These are phyloP conservation scores for Rhopilema esculentum DNA, from an alignment of 30 jellyfish, hydroid and myxozoan genomes.

Conservation along the genomic window DNA sequence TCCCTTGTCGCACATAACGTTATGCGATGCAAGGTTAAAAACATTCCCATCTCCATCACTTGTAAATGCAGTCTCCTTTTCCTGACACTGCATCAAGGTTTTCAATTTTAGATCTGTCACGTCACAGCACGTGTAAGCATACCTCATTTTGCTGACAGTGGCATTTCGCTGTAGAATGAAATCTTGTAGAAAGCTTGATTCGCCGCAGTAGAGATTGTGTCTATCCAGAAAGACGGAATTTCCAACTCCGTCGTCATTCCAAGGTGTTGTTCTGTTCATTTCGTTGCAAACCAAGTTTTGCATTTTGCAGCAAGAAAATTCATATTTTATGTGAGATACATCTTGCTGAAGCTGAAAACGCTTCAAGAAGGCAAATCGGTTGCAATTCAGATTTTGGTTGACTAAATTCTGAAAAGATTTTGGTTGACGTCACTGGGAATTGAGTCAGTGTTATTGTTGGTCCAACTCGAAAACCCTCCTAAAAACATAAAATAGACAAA, in stretches of 20 bases:
- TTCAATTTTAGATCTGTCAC: not conserved
- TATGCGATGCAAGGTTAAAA: too few species aligned
- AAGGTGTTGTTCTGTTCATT: not conserved
- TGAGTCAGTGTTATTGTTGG: too few species aligned
- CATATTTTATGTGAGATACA: not conserved
- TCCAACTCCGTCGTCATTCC: not conserved
- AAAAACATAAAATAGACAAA: too few species aligned
- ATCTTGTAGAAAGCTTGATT: not conserved
- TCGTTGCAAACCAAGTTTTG: not conserved
- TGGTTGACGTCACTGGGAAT: too few species aligned
- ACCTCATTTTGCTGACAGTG: not conserved
- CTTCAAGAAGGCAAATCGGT: too few species aligned
- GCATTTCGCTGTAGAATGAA: not conserved
- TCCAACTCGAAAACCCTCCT: too few species aligned
- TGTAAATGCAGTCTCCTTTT: too few species aligned
- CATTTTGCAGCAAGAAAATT: not conserved
- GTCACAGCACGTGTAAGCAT: not conserved
- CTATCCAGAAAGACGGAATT: not conserved
- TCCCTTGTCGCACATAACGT: too few species aligned
- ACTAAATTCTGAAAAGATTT: too few species aligned
- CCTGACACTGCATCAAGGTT: too few species aligned
- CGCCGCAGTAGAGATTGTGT: not conserved
- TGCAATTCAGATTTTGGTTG: too few species aligned
- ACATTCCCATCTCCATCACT: too few species aligned
- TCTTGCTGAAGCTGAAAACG: not conserved